Percentiles rank a stretch among this genome's conserved stretches.
These are phyloP conservation scores for Agapornis roseicollis DNA, from an alignment of 2,113 vertebrate genomes.

Conservation along the genomic window DNA sequence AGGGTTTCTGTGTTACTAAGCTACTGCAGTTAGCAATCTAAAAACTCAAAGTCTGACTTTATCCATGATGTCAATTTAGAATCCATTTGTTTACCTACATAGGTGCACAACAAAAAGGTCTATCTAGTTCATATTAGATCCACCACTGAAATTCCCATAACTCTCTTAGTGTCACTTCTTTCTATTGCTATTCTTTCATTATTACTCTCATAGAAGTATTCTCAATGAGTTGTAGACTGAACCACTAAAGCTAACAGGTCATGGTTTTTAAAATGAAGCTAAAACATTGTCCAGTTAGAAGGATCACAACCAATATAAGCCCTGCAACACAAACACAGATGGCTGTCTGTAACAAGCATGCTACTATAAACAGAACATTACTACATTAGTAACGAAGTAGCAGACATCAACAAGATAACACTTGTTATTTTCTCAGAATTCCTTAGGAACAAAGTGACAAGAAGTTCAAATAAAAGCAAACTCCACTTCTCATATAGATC, in stretches of 20 bases:
- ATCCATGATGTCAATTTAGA: not conserved
- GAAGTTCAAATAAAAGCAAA: not conserved
- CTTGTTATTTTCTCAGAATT: not conserved
- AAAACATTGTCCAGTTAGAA: not conserved
- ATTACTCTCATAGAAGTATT: not conserved
- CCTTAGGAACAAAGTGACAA: not conserved
- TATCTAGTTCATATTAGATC: not conserved
- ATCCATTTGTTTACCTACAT: not conserved
- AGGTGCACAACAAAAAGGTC: not conserved
- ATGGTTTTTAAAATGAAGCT: not conserved
- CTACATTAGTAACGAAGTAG: not conserved
- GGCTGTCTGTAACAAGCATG: not conserved
- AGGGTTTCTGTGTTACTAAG: not conserved
- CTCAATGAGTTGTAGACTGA: not conserved
- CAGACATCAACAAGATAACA: not conserved
- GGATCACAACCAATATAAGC: not conserved
- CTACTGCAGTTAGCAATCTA: not conserved
- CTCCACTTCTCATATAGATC: not conserved
- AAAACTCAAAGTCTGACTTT: not conserved
- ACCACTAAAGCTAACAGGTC: not conserved
- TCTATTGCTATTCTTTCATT: not conserved
- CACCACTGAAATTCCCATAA: not conserved
- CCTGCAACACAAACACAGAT: not conserved
- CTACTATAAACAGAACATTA: constrained; percentile 6
- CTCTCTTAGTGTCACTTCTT: not conserved